Evolutionary conservation across 1,140 invertebrate genomes (phyloP).

Genomic region (Orchestia grillus): DNA sequence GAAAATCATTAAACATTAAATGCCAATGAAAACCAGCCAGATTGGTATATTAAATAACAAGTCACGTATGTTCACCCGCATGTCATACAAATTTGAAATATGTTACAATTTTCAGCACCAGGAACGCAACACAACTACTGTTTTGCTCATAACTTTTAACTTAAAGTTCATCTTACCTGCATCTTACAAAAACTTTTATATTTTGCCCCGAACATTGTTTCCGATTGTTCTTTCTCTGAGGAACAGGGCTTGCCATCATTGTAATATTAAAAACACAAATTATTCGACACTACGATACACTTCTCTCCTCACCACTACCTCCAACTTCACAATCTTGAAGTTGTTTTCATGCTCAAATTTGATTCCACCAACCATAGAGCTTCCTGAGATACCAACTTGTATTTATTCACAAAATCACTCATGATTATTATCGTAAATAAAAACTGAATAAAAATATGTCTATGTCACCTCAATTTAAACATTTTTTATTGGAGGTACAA

Average conservation of each 20-base stretch:
- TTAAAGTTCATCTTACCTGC: slow-evolving; percentile 57
- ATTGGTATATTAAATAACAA: no score
- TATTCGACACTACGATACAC: background rate
- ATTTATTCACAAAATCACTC: background rate
- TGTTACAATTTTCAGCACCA: no score
- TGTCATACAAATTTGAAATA: no score
- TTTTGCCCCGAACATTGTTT: slow-evolving; percentile 62
- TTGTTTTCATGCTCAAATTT: background rate
- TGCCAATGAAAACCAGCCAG: no score
- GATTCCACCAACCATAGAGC: slow-evolving; percentile 60
- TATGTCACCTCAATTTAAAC: no score
- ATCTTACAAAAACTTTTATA: slow-evolving; percentile 63
- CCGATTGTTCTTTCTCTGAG: slow-evolving; percentile 51
- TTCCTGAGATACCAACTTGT: background rate
- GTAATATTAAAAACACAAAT: background rate
- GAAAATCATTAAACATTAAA: no score
- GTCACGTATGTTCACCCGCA: no score
- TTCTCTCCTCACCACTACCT: background rate
- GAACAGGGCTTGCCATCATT: slow-evolving; percentile 57
- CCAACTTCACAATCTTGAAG: background rate
- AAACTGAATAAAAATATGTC: no score
- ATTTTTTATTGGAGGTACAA: no score
- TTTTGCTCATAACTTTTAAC: background rate
- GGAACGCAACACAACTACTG: no score
- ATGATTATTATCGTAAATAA: no score